Percentiles rank a stretch among this genome's conserved stretches.
phyloP scores from a whole-genome alignment of 2,888 invertebrate genomes.

The Drosophila phalerata region DNA sequence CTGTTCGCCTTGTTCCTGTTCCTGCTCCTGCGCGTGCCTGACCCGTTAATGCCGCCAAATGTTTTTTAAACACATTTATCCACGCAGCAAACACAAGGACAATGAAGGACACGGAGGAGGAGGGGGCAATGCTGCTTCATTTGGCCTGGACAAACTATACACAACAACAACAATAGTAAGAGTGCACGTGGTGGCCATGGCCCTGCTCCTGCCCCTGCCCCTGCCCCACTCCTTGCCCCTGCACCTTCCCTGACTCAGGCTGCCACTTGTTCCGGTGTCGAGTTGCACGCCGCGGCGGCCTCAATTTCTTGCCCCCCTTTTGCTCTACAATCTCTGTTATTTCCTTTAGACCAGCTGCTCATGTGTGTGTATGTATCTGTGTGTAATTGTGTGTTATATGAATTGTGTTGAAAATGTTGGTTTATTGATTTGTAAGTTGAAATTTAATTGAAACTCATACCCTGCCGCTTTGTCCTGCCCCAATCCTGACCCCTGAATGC shows the following conservation, averaged over 20 bases:
- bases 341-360: slow-evolving; percentile 46
- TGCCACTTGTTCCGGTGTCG: slow-evolving; percentile 81
- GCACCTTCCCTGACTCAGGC: slow-evolving; percentile 26
- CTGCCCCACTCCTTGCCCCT: background rate
- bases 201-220: slow-evolving; percentile 5
- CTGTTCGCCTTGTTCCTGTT: slow-evolving; percentile 9
- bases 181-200: slow-evolving; percentile 43
- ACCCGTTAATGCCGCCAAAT: slow-evolving; percentile 61
- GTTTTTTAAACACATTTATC: slow-evolving; percentile 70
- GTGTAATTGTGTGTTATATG: slow-evolving; percentile 41
- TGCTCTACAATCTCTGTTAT: slow-evolving; percentile 33
- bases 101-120: background rate
- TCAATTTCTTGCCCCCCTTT: slow-evolving; percentile 30
- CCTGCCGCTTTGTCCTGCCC: slow-evolving; percentile 2
- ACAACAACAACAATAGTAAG: slow-evolving; percentile 29
- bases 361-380: slow-evolving; percentile 27
- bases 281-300: slow-evolving; percentile 67
- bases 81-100: slow-evolving; percentile 12
- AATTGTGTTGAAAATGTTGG: slow-evolving; percentile 78
- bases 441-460: slow-evolving; percentile 74
- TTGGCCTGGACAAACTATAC: slow-evolving; percentile 31
- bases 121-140: slow-evolving; percentile 41
- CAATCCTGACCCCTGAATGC: slow-evolving; percentile 2
- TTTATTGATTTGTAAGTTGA: slow-evolving; percentile 80
- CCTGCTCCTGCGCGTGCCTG: slow-evolving; percentile 62